Evolutionary conservation across 1,140 invertebrate species (phyloP).

Genomic region (Ptiloglossa arizonensis): DNA sequence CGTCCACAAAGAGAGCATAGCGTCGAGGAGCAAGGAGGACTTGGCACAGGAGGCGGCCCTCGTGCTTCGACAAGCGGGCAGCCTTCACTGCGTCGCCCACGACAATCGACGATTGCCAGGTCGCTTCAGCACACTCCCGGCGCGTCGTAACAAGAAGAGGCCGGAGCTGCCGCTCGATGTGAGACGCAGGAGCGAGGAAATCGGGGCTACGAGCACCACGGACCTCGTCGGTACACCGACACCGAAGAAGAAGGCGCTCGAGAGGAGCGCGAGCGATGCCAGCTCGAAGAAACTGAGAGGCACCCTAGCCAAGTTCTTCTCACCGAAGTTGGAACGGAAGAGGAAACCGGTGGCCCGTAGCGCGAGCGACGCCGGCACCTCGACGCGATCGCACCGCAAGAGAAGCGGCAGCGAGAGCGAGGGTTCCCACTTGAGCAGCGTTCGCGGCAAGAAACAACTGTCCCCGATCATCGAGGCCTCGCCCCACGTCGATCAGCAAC

Average conservation of each 20-base stretch:
- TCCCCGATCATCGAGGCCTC: constrained; percentile 89
- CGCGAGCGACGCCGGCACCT: constrained; percentile 76
- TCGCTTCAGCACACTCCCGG: constrained; percentile 85
- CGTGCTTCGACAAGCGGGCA: constrained; percentile 86
- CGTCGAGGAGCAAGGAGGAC: constrained; percentile 85
- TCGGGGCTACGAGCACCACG: constrained; percentile 52
- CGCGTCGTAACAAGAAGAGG: constrained; percentile 80
- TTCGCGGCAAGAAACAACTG: constrained; percentile 84
- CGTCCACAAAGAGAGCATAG: constrained; percentile 86
- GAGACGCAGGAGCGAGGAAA: constrained; percentile 74
- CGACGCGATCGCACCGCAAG: constrained; percentile 74
- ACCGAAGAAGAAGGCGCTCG: constrained; percentile 75
- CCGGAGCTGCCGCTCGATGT: constrained; percentile 76
- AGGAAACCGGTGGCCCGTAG: constrained; percentile 75
- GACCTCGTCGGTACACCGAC: constrained; percentile 68
- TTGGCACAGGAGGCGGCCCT: constrained; percentile 87
- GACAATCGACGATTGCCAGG: constrained; percentile 81
- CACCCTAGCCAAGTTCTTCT: constrained; percentile 73
- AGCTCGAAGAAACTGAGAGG: constrained; percentile 76
- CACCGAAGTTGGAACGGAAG: constrained; percentile 75
- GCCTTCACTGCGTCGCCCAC: constrained; percentile 83
- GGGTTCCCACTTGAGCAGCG: constrained; percentile 66
- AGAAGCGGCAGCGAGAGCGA: constrained; percentile 79
- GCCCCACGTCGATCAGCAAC: constrained; percentile 83
- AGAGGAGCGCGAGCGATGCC: constrained; percentile 88